phyloP scores from a whole-genome alignment of 2,888 invertebrate species.

The Bellardia bayeri region DNA sequence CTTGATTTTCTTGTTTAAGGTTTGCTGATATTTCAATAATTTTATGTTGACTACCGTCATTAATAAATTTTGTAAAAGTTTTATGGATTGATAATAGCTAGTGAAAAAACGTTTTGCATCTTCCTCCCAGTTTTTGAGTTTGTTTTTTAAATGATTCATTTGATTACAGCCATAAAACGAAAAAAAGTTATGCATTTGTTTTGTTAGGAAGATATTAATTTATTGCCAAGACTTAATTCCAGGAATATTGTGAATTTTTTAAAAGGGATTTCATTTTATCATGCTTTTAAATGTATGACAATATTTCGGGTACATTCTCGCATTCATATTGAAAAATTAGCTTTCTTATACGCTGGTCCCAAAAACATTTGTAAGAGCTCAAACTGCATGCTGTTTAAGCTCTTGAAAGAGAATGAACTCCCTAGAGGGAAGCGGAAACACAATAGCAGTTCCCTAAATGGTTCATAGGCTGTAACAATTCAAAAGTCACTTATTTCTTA shows the following conservation, averaged over 20 bases:
- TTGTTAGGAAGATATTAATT: conserved; percentile 1
- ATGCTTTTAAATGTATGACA: no score
- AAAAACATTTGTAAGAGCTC: no score
- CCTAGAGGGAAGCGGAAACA: no score
- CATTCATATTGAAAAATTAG: no score
- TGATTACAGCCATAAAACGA: neutral
- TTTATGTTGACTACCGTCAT: conserved; percentile 24
- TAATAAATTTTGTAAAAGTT: conserved; percentile 37
- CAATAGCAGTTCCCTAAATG: no score
- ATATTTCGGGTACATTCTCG: no score
- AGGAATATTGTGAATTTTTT: neutral
- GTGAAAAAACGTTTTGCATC: neutral
- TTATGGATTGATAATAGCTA: neutral
- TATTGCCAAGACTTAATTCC: conserved; percentile 7
- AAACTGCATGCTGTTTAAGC: no score
- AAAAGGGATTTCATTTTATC: neutral
- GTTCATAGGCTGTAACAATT: no score
- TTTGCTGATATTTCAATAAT: neutral
- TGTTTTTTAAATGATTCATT: neutral
- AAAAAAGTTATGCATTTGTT: conserved; percentile 1
- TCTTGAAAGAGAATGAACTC: no score
- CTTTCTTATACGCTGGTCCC: no score
- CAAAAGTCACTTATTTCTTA: no score
- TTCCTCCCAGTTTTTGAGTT: neutral
- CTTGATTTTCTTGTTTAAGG: neutral